Percentiles rank a stretch among this genome's conserved stretches.
These are phyloP conservation scores for Petrolisthes manimaculis DNA, from an alignment of 2,888 invertebrate species.

Conservation along the genomic window DNA sequence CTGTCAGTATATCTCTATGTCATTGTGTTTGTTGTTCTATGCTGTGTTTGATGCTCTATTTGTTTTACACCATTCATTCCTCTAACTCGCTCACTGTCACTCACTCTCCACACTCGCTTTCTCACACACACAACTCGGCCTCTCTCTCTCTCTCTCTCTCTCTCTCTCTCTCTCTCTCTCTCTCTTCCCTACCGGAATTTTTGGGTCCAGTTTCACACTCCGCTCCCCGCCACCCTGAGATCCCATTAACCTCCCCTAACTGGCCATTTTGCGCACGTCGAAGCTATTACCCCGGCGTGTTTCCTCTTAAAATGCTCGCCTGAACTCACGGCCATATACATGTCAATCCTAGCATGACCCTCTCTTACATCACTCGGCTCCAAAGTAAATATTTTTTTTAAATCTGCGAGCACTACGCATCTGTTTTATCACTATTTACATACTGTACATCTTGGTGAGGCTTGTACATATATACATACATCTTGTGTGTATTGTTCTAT, in stretches of 20 bases:
- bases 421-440: not conserved
- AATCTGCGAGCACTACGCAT: no score
- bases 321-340: not conserved
- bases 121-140: no score
- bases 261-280: not conserved
- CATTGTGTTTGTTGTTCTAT: no score
- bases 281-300: not conserved
- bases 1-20: no score
- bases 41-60: no score
- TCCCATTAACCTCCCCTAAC: conserved; percentile 1
- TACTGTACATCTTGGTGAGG: no score
- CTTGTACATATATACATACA: no score
- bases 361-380: not conserved
- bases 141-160: not conserved
- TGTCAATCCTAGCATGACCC: not conserved
- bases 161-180: not conserved
- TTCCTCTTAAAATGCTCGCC: not conserved
- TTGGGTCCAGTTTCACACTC: not conserved
- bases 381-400: not conserved
- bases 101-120: no score
- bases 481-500: no score
- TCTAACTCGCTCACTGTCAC: no score
- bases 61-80: no score
- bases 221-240: not conserved
- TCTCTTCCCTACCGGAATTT: not conserved